phyloP scores from a whole-genome alignment of 2,888 invertebrate genomes.

The Dusona sp. region DNA sequence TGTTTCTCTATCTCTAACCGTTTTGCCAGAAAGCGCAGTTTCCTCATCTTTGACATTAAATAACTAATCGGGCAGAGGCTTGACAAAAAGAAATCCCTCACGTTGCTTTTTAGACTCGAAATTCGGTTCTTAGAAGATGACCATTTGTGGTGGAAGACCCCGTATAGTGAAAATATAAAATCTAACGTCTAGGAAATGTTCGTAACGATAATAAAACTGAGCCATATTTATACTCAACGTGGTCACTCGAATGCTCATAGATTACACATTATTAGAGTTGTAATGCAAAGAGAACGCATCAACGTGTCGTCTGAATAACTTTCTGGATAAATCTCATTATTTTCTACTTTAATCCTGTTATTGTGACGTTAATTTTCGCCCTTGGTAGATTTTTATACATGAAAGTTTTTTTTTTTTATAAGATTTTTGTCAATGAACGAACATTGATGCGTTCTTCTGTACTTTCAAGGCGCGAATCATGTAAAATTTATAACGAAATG shows the following conservation, averaged over 20 bases:
- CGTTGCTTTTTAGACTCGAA: neutral
- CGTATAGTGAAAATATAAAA: neutral
- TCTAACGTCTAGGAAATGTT: constrained; percentile 30
- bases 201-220: constrained; percentile 46
- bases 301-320: neutral
- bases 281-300: constrained; percentile 28
- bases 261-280: constrained; percentile 13
- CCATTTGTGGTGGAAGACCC: neutral
- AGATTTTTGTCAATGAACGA: neutral
- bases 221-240: constrained; percentile 21
- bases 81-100: neutral
- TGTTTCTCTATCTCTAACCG: neutral
- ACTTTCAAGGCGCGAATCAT: constrained; percentile 32
- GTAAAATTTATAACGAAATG: constrained; percentile 65
- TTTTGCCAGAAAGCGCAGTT: neutral
- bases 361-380: neutral
- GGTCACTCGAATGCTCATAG: constrained; percentile 30
- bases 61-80: neutral
- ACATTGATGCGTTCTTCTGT: constrained; percentile 28
- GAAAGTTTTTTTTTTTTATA: neutral
- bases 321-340: neutral
- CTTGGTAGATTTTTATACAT: constrained; percentile 18
- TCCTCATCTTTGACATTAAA: neutral
- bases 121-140: neutral
- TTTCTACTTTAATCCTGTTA: neutral